Evolutionary conservation across 1,140 invertebrate species (phyloP), one percentile per base, ranked within the genome.

Genomic region (Lutraria rhynchaena): DNA sequence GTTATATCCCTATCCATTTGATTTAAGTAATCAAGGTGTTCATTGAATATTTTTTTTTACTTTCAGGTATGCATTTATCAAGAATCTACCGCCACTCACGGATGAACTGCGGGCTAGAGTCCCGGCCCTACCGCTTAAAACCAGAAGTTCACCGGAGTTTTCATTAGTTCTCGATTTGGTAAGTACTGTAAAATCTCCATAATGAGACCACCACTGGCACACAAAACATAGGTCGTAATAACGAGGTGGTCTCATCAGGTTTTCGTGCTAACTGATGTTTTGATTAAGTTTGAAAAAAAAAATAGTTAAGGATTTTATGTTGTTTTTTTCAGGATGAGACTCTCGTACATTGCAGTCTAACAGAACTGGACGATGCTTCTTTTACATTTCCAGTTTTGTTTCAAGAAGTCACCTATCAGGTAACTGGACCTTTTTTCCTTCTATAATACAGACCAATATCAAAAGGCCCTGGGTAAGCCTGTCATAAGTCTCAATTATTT

Each of bases 341-440:
- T 0, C 90, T 99, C 77, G 98, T 99, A 0, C 98, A 99, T 90
- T 99, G 98, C 91, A 98, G 97, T 89, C 93, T 99, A 15, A 96
- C 97, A 89, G 96, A 98, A 93, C 92, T 99, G 60, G 95, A 96
- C 0, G 97, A 98, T 92, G 97, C 98, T 0, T 96, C 96, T 74
- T 97, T 99, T 91, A 95, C 96, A 85, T 99, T 99, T 93, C 97
- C 97, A 15, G 98, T 99, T 29, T 94, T 97, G 46, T 99, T 99
- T 93, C 97, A 99, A 93, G 96, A 98, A 88, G 95, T 95, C 70
- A 95, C 95, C 44, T 98, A 98, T 90, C 95, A 96, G 87, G 94
- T 94, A 83, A 61, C n/a, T n/a, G 67, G 44, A 53, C 1, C 51
- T 9, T 19, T n/a, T n/a, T 53, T 53, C 19, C 19, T n/a, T 53